Base-by-base conservation (phyloP, 2,888 invertebrate genomes). In the Acleris sparsana region DNA sequence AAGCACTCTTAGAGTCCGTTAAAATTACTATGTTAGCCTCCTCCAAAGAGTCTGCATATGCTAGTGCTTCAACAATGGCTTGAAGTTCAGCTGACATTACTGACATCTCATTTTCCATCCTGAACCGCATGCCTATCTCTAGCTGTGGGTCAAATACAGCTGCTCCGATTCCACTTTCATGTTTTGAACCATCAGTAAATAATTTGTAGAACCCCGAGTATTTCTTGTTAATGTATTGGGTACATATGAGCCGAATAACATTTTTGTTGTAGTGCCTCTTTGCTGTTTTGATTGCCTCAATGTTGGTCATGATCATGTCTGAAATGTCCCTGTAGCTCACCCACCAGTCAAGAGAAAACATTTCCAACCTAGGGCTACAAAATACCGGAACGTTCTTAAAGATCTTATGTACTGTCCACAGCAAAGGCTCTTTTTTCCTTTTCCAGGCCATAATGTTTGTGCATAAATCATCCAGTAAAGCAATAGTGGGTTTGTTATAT, bases 1-100 rank as follows among this genome's bases (percentile, higher is more conserved):
- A 48, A 16, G 67, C 39, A 39, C 67, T 62, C 33, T 62, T 58
- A 5, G 49, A 67, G 25, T 67, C 67, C 1, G 62, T 46, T 17
- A 66, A 52, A 18, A 66, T 57, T 3, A 60, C 55, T 43, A 49
- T 39, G 11, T 53, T 52, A 39, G n/a, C 16, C 0, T 13, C 13
- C 20, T 55, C 49, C 0, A 51, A 17, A 1, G 55, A 55, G 1
- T 33, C 16, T 11, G 18, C 13, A 49, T 65, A 65, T 17, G 53
- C 33, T 7, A 65, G 22, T 9, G 65, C 65, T 53, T 56, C 65
- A 1, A 49, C 20, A 48, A 64, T 64, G 16, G 59, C 64, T 17
- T 56, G 49, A 13, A 64, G 44, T 22, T 64, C 55, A 33, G 18
- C n/a, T 7, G 55, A 16, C 64, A 64, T 64, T 11, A 59, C 58